Evolutionary conservation across 1,140 invertebrate genomes (phyloP), one percentile per base, ranked within the genome.

Genomic region (Drosophila miranda): DNA sequence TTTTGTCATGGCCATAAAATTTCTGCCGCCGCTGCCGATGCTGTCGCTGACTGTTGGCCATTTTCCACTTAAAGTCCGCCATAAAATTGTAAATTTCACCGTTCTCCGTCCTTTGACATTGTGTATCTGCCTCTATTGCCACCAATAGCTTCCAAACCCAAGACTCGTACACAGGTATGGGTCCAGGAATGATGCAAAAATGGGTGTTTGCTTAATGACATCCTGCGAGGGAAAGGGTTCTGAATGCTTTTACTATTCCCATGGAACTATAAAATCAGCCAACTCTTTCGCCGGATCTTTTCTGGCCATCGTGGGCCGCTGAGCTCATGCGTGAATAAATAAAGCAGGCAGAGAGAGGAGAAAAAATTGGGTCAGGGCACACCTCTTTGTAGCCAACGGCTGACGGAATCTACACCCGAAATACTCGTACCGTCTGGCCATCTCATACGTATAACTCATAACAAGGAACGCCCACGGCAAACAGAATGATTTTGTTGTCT

Each of bases 1-100:
- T 82, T 82, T 82, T 82, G 78, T 82, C 74, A 82, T 82, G 78
- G 79, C 69, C 78, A 82, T 82, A 82, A 82, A 82, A 82, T 44
- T 44, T 49, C 66, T 42, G 49, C 43, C 64, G 51, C 44, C 21
- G 34, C 30, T 34, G 30, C 30, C 34, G 34, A 38, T 9, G 43
- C 41, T 69, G 59, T 51, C 58, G 49, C 51, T 62, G 67, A 69
- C 67, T 69, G 63, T 70, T 70, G 69, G 67, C 64, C 53, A 64
- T 72, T 82, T 82, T 82, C 78, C 78, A 78, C 78, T 82, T 82
- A 82, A 82, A 77, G 71, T 74, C 53, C 58, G 66, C 67, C 79
- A 74, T 82, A 78, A 82, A 82, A 82, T 78, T 72, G 69, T 58
- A 72, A 66, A 83, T 82, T 78, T 75, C 78, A 82, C 69, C 60